phyloP scores from a whole-genome alignment of 1,140 invertebrate species.

The Drosophila arawakana region DNA sequence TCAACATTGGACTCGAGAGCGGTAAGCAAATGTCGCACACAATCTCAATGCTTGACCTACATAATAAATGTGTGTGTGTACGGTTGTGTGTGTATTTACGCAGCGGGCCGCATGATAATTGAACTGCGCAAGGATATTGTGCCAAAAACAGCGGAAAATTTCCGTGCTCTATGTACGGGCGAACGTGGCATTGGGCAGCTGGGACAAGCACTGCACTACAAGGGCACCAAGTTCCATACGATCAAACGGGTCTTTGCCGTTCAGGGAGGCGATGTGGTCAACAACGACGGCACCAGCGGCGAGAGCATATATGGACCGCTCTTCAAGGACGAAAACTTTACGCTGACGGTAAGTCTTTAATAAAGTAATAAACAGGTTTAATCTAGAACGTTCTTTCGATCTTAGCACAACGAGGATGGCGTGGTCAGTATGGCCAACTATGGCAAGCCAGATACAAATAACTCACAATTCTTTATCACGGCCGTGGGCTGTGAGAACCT shows the following conservation, averaged over 20 bases:
- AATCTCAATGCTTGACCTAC: slow-evolving; percentile 32
- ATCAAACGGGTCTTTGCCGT: slow-evolving; percentile 91
- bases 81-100: slow-evolving; percentile 11
- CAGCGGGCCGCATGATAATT: slow-evolving; percentile 92
- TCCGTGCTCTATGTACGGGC: slow-evolving; percentile 94
- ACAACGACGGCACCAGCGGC: slow-evolving; percentile 93
- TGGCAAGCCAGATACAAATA: slow-evolving; percentile 93
- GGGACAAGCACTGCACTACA: slow-evolving; percentile 90
- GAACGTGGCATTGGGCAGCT: slow-evolving; percentile 90
- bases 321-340: slow-evolving; percentile 97
- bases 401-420: slow-evolving; percentile 86
- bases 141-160: slow-evolving; percentile 96
- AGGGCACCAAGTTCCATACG: slow-evolving; percentile 91
- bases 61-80: background rate
- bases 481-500: slow-evolving; percentile 93
- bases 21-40: slow-evolving; percentile 61
- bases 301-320: slow-evolving; percentile 96
- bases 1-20: slow-evolving; percentile 87
- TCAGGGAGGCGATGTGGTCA: slow-evolving; percentile 92
- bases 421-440: slow-evolving; percentile 96
- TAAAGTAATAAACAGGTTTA: background rate
- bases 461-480: slow-evolving; percentile 98
- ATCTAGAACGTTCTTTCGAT: background rate
- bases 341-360: slow-evolving; percentile 86
- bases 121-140: slow-evolving; percentile 93